phyloP scores from a whole-genome alignment of 1,140 invertebrate genomes.

The Apis dorsata region DNA sequence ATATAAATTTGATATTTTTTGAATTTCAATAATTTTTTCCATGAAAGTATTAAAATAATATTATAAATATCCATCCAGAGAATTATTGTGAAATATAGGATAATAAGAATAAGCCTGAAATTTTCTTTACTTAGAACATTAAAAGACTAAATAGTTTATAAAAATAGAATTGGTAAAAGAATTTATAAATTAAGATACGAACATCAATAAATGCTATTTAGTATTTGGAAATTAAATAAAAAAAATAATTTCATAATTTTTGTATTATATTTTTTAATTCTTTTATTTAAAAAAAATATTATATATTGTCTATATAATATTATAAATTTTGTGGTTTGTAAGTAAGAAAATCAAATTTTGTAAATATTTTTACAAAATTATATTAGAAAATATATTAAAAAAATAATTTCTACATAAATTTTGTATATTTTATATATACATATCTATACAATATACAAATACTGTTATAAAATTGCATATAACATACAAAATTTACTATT shows the following conservation, averaged over 20 bases:
- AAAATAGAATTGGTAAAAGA: neutral
- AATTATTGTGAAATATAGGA: neutral
- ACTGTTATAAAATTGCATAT: neutral
- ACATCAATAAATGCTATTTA: neutral
- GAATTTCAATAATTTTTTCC: constrained; percentile 18
- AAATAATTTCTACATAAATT: constrained; percentile 21
- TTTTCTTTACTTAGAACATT: no score
- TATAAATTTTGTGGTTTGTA: constrained; percentile 18
- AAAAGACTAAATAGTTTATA: neutral
- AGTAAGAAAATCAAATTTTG: neutral
- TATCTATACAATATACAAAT: neutral
- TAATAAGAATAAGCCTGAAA: neutral
- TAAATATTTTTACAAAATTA: constrained; percentile 23
- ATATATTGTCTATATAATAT: constrained; percentile 10
- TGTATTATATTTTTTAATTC: constrained; percentile 8
- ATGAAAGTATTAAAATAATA: constrained; percentile 37
- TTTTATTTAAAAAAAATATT: constrained; percentile 4
- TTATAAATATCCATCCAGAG: constrained; percentile 21
- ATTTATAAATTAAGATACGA: neutral
- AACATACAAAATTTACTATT: neutral
- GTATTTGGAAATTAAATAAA: neutral
- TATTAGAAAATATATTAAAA: constrained; percentile 21
- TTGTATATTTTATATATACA: constrained; percentile 35
- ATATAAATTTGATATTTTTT: constrained; percentile 32
- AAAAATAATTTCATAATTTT: neutral